phyloP scores from a whole-genome alignment of 2,797 vertebrate genomes.

The Mallotus villosus region DNA sequence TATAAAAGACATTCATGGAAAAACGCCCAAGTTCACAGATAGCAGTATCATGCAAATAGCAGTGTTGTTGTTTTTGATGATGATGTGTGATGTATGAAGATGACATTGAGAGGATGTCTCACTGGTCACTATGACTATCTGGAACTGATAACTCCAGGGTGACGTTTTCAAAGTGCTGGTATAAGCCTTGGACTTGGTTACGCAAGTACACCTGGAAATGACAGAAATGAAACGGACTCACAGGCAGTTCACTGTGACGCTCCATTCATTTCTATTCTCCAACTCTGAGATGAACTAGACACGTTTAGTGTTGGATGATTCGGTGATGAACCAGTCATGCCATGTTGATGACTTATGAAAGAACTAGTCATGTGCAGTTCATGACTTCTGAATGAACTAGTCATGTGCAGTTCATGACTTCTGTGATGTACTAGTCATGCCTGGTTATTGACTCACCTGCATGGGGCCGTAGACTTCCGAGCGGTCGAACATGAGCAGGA shows the following conservation, averaged over 20 bases:
- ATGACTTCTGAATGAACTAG: neutral
- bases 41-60: neutral
- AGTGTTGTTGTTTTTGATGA: no score
- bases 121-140: slow-evolving; percentile 68
- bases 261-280: neutral
- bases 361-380: neutral
- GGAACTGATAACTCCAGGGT: slow-evolving; percentile 45
- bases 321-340: neutral
- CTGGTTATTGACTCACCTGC: slow-evolving; percentile 54
- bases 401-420: neutral
- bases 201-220: slow-evolving; percentile 77
- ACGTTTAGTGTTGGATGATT: neutral
- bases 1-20: neutral
- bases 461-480: slow-evolving; percentile 76
- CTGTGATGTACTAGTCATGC: neutral
- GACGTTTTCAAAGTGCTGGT: slow-evolving; percentile 39
- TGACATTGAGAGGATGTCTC: slow-evolving; percentile 48
- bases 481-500: slow-evolving; percentile 77
- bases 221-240: neutral
- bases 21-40: neutral
- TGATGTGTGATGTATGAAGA: neutral
- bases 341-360: neutral
- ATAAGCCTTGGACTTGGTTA: slow-evolving; percentile 76
- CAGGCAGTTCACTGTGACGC: neutral
- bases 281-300: neutral